phyloP scores from a whole-genome alignment of 1,140 invertebrate genomes.

The Sitobion miscanthi region DNA sequence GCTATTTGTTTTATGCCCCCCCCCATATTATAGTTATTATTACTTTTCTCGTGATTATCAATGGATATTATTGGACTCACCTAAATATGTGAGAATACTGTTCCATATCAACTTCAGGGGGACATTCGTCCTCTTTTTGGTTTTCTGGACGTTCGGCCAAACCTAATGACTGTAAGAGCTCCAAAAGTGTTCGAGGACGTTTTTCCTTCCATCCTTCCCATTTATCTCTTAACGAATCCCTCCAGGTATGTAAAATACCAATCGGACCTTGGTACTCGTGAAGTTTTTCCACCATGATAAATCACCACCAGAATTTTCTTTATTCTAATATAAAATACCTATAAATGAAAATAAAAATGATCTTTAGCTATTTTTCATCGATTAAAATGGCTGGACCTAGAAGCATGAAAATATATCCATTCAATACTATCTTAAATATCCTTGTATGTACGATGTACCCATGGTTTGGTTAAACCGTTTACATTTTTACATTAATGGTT shows the following conservation, averaged over 20 bases:
- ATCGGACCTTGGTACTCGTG: slow-evolving; percentile 77
- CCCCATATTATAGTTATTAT: not conserved
- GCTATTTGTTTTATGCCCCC: not conserved
- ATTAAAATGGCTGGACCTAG: not conserved
- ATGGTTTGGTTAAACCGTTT: too few relatives aligned
- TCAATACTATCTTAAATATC: not conserved
- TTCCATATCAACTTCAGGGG: slow-evolving; percentile 61
- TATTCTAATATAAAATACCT: not conserved
- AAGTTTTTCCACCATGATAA: slow-evolving; percentile 73
- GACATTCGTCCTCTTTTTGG: slow-evolving; percentile 58
- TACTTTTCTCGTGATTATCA: not conserved
- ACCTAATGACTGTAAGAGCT: slow-evolving; percentile 63
- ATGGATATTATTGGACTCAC: slow-evolving; percentile 62
- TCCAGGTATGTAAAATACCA: slow-evolving; percentile 73
- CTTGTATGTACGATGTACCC: too few relatives aligned
- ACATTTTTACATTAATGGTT: too few relatives aligned
- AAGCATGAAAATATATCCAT: not conserved
- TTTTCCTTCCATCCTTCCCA: slow-evolving; percentile 69
- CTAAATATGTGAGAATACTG: slow-evolving; percentile 80
- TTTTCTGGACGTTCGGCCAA: not conserved
- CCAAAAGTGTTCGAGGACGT: slow-evolving; percentile 60
- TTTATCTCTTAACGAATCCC: slow-evolving; percentile 70
- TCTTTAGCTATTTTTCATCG: not conserved
- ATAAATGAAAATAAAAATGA: not conserved
- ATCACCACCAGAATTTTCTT: not conserved